Evolutionary conservation across 2,888 invertebrate genomes (phyloP).

Genomic region (Dicyrtoma fusca): DNA sequence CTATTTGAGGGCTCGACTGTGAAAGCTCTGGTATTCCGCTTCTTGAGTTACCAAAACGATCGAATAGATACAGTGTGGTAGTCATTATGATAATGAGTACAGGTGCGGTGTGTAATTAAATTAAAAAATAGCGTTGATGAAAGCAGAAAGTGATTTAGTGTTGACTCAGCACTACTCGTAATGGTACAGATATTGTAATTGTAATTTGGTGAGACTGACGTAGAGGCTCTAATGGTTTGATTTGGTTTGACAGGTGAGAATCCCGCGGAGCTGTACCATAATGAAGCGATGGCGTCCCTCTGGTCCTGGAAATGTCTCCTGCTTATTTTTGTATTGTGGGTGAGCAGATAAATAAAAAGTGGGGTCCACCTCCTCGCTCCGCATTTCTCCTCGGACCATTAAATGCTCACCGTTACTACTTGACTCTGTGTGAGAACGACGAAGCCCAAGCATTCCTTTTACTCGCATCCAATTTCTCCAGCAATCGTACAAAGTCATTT

Average conservation of each 20-base stretch:
- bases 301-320: slow-evolving; percentile 49
- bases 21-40: too few species aligned
- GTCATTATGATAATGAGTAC: too few species aligned
- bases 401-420: slow-evolving; percentile 48
- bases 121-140: too few species aligned
- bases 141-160: too few species aligned
- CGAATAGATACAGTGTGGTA: too few species aligned
- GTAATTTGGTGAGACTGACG: background rate
- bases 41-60: too few species aligned
- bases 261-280: slow-evolving; percentile 67
- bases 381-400: slow-evolving; percentile 49
- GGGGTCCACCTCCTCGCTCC: slow-evolving; percentile 32
- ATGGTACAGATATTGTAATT: background rate
- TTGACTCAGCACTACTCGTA: too few species aligned
- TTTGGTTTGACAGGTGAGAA: slow-evolving; percentile 63
- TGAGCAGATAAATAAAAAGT: slow-evolving; percentile 48
- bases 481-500: slow-evolving; percentile 28
- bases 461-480: slow-evolving; percentile 3
- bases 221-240: background rate
- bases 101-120: too few species aligned
- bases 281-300: slow-evolving; percentile 52
- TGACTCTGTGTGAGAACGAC: slow-evolving; percentile 21
- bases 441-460: slow-evolving; percentile 14
- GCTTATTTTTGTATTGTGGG: slow-evolving; percentile 53
- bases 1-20: too few species aligned